Conservation (phyloP, 2,888 invertebrate genomes). For the Buathra laborator region DNA sequence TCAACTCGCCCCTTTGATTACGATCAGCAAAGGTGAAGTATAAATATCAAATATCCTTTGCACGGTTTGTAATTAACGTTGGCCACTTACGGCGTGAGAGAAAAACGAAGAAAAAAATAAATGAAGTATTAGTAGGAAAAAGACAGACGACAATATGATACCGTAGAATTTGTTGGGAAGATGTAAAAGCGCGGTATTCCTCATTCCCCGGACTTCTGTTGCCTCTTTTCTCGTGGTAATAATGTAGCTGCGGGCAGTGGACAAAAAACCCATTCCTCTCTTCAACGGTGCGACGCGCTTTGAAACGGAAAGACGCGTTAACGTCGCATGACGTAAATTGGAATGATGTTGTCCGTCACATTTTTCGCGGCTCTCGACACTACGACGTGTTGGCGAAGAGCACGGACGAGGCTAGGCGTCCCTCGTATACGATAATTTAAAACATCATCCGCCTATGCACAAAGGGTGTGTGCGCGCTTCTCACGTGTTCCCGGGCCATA, state of each 20-base stretch:
- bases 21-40: background rate
- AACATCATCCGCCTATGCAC: slow-evolving; percentile 65
- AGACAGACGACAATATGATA: background rate
- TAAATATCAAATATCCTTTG: background rate
- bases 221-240: slow-evolving; percentile 1
- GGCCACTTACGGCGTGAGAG: background rate
- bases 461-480: slow-evolving; percentile 63
- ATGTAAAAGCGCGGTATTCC: background rate
- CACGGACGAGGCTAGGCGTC: slow-evolving; percentile 28
- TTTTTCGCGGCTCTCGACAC: slow-evolving; percentile 57
- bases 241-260: background rate
- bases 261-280: background rate
- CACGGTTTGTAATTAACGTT: background rate
- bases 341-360: slow-evolving; percentile 63
- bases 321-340: slow-evolving; percentile 53
- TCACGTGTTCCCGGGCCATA: slow-evolving; percentile 66
- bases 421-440: slow-evolving; percentile 70
- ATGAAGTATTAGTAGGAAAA: background rate
- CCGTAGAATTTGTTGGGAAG: background rate
- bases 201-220: background rate
- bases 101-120: background rate
- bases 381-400: slow-evolving; percentile 19
- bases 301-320: slow-evolving; percentile 57
- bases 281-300: slow-evolving; percentile 5
- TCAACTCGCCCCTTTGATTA: background rate